Evolutionary conservation across 2,888 invertebrate genomes (phyloP).

Genomic region (Apamea monoglypha): DNA sequence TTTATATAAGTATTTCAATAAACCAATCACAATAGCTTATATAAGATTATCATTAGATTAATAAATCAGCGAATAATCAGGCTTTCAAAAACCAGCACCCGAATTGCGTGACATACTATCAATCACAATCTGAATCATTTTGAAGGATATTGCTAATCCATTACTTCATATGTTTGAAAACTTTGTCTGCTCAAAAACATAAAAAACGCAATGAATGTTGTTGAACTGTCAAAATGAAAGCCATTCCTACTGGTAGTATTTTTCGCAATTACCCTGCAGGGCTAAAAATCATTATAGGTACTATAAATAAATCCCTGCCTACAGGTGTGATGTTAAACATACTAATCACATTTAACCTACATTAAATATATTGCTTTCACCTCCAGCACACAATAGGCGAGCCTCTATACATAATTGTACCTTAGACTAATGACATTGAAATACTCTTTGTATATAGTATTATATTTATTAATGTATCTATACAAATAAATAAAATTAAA

Average conservation of each 20-base stretch:
- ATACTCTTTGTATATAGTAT: background rate
- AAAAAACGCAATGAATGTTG: too few species aligned
- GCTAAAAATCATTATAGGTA: background rate
- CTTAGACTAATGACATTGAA: constrained; percentile 6
- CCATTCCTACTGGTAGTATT: background rate
- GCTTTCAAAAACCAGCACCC: background rate
- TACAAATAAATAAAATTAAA: background rate
- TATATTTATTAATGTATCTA: background rate
- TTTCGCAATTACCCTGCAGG: background rate
- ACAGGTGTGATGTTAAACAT: background rate
- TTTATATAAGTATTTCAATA: background rate
- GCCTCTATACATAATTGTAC: background rate
- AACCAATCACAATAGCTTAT: background rate
- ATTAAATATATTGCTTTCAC: constrained; percentile 34
- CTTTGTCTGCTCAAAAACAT: too few species aligned
- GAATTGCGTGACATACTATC: background rate
- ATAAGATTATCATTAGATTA: background rate
- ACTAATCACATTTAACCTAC: constrained; percentile 13
- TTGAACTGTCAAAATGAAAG: background rate
- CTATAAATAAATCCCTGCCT: background rate
- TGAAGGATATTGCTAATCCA: too few species aligned
- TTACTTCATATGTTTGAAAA: too few species aligned
- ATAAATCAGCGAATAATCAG: background rate
- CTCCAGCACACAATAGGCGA: background rate
- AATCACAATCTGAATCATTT: background rate